Conservation (phyloP, 2,888 invertebrate species). For the Hypercompe scribonia region DNA sequence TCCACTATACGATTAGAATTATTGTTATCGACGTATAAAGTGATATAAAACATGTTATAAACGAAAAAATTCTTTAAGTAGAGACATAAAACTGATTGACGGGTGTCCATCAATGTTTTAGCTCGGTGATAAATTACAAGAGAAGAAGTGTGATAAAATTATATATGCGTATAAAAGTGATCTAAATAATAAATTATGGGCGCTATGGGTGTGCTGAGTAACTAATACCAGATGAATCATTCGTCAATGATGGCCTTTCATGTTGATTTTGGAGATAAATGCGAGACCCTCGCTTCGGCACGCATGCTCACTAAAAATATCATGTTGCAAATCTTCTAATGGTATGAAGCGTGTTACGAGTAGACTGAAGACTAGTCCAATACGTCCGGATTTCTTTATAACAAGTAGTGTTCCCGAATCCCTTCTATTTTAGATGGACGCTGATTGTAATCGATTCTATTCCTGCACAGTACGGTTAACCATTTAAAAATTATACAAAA, state of each 20-base stretch:
- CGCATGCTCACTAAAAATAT: too few species aligned
- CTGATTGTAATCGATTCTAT: too few species aligned
- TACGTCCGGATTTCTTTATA: too few species aligned
- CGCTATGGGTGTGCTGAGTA: slow-evolving; percentile 1
- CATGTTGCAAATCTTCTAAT: too few species aligned
- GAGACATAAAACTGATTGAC: slow-evolving; percentile 52
- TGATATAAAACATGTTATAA: slow-evolving; percentile 55
- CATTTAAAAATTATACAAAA: too few species aligned
- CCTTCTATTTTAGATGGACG: too few species aligned
- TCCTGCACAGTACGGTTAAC: too few species aligned
- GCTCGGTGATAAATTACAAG: slow-evolving; percentile 37
- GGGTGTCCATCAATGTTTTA: slow-evolving; percentile 47
- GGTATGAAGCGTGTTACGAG: too few species aligned
- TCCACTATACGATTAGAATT: slow-evolving; percentile 37
- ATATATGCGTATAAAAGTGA: slow-evolving; percentile 2
- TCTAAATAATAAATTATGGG: not conserved
- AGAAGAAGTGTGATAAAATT: slow-evolving; percentile 14
- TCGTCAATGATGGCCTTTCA: not conserved
- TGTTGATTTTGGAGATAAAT: not conserved
- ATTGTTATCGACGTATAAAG: slow-evolving; percentile 38
- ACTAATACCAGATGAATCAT: not conserved
- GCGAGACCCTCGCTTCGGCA: too few species aligned
- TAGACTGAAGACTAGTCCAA: too few species aligned
- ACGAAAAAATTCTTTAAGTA: slow-evolving; percentile 47
- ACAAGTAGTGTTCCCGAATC: too few species aligned